phyloP scores from a whole-genome alignment of 2,113 vertebrate species.

The Stigmatopora argus region DNA sequence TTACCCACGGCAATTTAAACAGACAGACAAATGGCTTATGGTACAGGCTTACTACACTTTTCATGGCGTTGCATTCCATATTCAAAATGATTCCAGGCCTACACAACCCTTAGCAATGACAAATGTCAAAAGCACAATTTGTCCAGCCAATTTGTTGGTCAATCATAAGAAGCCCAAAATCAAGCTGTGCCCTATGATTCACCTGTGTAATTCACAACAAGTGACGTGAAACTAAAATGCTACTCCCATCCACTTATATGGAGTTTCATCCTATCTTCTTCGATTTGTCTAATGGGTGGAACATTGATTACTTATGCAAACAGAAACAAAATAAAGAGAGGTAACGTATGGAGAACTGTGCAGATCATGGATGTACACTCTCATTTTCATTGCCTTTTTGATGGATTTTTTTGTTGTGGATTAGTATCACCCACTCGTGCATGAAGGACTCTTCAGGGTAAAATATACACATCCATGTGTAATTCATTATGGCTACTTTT shows the following conservation, averaged over 20 bases:
- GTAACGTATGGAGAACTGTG: constrained; percentile 11
- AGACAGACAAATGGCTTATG: background rate
- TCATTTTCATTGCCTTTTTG: background rate
- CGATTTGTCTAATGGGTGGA: constrained; percentile 64
- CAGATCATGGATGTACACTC: background rate
- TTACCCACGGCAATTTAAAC: background rate
- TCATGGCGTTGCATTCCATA: too few relatives aligned
- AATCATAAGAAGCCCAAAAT: constrained; percentile 43
- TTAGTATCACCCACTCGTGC: constrained; percentile 2
- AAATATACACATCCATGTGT: background rate
- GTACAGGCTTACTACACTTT: background rate
- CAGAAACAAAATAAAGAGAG: constrained; percentile 29
- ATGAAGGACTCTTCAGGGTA: constrained; percentile 3
- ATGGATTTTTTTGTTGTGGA: background rate
- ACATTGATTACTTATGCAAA: constrained; percentile 55
- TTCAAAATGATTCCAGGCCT: background rate
- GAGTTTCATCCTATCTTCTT: constrained; percentile 58
- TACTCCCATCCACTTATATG: constrained; percentile 48
- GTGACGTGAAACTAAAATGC: constrained; percentile 61
- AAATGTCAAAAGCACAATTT: constrained; percentile 34
- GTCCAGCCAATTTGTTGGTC: constrained; percentile 36
- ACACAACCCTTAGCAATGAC: constrained; percentile 1
- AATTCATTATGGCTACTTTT: constrained; percentile 1
- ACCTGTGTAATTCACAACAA: constrained; percentile 53
- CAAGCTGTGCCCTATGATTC: constrained; percentile 57